These are phyloP conservation scores for Pristionchus japonicus DNA, from an alignment of 2,888 invertebrate genomes.

Conservation along the genomic window DNA sequence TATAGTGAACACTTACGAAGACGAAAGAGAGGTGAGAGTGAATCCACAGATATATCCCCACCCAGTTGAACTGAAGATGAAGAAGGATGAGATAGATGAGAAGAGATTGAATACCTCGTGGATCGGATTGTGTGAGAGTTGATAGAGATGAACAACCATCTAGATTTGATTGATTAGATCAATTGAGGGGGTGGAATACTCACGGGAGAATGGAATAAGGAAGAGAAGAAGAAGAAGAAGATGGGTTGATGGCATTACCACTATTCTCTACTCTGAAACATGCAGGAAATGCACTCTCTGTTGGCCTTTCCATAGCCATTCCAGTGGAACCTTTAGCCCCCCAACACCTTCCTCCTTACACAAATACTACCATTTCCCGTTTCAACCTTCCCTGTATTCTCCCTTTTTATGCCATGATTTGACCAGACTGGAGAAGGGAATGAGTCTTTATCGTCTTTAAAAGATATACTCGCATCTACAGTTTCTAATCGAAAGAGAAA, in stretches of 20 bases:
- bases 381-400: conserved; percentile 23
- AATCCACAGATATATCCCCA: conserved; percentile 37
- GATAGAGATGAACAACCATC: conserved; percentile 15
- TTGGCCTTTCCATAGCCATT: conserved; percentile 14
- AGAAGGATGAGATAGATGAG: neutral
- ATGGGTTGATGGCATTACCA: neutral
- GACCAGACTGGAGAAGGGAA: neutral
- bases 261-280: neutral
- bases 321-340: neutral
- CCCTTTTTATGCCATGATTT: conserved; percentile 21
- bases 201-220: conserved; percentile 5
- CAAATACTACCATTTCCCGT: conserved; percentile 34
- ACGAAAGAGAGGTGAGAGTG: conserved; percentile 4
- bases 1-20: conserved; percentile 33
- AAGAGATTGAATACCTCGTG: conserved; percentile 12
- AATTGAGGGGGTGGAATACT: neutral
- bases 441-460: conserved; percentile 20
- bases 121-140: neutral
- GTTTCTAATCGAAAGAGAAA: conserved; percentile 19
- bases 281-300: neutral
- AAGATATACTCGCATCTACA: conserved; percentile 39
- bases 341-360: conserved; percentile 16
- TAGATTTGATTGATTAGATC: neutral
- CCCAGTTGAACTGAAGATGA: conserved; percentile 28
- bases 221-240: conserved; percentile 1